Conservation (phyloP, 2,113 vertebrate genomes). For the Epinephelus moara region DNA sequence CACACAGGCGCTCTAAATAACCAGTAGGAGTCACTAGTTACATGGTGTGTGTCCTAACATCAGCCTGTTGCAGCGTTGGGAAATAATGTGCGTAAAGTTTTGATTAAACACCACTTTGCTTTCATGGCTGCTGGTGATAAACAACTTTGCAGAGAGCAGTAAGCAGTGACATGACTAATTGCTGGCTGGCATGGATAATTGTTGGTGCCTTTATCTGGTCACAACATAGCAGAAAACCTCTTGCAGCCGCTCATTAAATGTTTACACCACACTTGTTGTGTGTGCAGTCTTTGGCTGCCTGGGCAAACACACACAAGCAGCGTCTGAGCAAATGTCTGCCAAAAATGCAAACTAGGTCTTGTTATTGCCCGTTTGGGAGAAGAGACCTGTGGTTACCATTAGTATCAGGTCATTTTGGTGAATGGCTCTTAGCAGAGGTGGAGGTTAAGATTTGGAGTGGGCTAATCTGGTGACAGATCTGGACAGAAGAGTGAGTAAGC, state of each 20-base stretch:
- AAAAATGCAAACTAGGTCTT: slow-evolving; percentile 49
- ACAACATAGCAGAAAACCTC: slow-evolving; percentile 58
- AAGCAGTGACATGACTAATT: slow-evolving; percentile 68
- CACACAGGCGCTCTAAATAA: neutral
- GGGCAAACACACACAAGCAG: slow-evolving; percentile 14
- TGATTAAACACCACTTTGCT: slow-evolving; percentile 46
- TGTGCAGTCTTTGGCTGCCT: slow-evolving; percentile 17
- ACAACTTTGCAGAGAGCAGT: slow-evolving; percentile 58
- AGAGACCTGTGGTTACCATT: slow-evolving; percentile 15
- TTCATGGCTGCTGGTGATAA: slow-evolving; percentile 54
- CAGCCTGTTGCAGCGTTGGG: neutral
- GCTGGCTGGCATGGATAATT: slow-evolving; percentile 74
- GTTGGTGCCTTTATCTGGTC: slow-evolving; percentile 65
- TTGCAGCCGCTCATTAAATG: slow-evolving; percentile 54
- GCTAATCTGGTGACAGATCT: neutral
- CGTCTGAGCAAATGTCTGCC: slow-evolving; percentile 28
- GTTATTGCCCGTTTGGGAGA: slow-evolving; percentile 28
- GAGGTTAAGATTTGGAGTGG: slow-evolving; percentile 10
- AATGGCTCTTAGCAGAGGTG: slow-evolving; percentile 12
- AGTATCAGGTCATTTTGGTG: slow-evolving; percentile 19
- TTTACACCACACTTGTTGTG: slow-evolving; percentile 27
- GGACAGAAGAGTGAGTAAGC: neutral
- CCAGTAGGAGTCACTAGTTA: neutral
- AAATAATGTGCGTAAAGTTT: slow-evolving; percentile 37
- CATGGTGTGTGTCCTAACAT: slow-evolving; percentile 7